A percentile compares a stretch with the other conserved stretches of the same genome.
Conservation (phyloP, 2,113 vertebrate genomes). For the Microtus ochrogaster region DNA sequence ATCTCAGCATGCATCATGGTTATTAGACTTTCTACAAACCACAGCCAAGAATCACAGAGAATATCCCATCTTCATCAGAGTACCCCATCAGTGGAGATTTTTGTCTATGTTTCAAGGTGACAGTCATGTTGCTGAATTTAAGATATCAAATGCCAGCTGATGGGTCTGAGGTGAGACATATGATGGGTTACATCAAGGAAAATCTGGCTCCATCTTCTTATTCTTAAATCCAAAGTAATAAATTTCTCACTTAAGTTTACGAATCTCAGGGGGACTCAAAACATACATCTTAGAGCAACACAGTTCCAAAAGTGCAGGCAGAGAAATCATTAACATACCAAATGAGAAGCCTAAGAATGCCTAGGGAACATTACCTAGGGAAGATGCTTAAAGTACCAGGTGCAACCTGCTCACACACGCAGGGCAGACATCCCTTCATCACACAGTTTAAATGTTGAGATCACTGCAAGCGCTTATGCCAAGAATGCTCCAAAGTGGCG, state of each 20-base stretch:
- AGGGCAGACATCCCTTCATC: fast-evolving
- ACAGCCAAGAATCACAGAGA: not conserved
- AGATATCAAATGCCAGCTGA: not conserved
- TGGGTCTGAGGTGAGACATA: not conserved
- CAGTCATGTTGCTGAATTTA: not conserved
- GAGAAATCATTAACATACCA: not conserved
- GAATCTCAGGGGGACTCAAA: not conserved
- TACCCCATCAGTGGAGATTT: not conserved
- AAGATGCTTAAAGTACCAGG: not conserved
- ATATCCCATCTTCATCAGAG: not conserved
- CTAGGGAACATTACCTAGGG: not conserved
- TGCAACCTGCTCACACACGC: not conserved
- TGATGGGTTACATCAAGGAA: not conserved
- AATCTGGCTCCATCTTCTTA: not conserved
- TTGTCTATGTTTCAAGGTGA: not conserved
- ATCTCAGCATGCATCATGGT: not conserved
- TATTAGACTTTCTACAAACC: not conserved
- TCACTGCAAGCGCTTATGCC: fast-evolving
- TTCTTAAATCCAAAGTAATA: not conserved
- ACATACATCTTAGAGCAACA: not conserved
- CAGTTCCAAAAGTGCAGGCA: not conserved
- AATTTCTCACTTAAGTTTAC: not conserved
- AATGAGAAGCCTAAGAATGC: not conserved
- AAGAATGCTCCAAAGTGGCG: not conserved
- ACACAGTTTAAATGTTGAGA: not conserved